Percentiles rank a stretch among this genome's conserved stretches.
These are phyloP conservation scores for Andrena cerasifolii DNA, from an alignment of 1,140 invertebrate species.

Conservation along the genomic window DNA sequence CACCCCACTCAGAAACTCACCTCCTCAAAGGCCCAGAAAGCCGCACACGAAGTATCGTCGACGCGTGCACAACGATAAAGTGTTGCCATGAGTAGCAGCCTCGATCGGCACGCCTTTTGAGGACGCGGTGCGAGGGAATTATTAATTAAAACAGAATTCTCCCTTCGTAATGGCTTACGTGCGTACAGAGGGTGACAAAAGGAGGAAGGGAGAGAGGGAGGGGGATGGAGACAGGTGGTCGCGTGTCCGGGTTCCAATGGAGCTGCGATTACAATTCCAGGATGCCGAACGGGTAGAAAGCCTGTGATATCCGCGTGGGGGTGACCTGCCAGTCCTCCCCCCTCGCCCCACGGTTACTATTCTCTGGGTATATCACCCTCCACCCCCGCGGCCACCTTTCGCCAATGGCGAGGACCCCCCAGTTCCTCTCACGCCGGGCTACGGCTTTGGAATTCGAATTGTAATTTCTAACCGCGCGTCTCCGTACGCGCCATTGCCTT, in stretches of 20 bases:
- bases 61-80: too few relatives aligned
- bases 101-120: not conserved
- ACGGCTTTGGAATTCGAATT: constrained; percentile 74
- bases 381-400: constrained; percentile 6
- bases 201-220: not conserved
- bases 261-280: constrained; percentile 78
- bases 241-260: constrained; percentile 58
- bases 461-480: constrained; percentile 74
- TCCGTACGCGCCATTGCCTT: constrained; percentile 62
- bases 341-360: constrained; percentile 19
- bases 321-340: constrained; percentile 56
- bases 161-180: constrained; percentile 41
- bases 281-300: constrained; percentile 72
- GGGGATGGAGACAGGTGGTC: constrained; percentile 27
- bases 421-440: constrained; percentile 26
- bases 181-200: not conserved
- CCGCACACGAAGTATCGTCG: too few relatives aligned
- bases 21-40: too few relatives aligned
- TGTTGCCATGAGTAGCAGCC: too few relatives aligned
- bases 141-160: constrained; percentile 79
- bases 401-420: constrained; percentile 3
- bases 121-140: constrained; percentile 58
- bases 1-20: too few relatives aligned
- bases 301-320: constrained; percentile 57
- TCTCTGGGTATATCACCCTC: constrained; percentile 16